Base-by-base conservation (phyloP, 2,797 vertebrate genomes). In the Borostomias antarcticus region DNA sequence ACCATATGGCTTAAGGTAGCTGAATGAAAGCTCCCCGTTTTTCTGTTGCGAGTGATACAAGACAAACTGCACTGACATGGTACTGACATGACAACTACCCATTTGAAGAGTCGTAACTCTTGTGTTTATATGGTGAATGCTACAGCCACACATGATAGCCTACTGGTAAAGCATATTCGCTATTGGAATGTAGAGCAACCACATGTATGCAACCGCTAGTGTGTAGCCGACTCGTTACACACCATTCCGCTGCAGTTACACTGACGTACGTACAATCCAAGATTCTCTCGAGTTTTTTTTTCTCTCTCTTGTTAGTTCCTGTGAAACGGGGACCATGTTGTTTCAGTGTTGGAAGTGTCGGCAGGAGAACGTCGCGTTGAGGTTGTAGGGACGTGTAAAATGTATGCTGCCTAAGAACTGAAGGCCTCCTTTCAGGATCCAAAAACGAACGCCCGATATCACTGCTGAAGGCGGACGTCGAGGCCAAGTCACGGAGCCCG, bases 191-290 rank as follows among this genome's bases (percentile, higher is more conserved):
- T 86, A 87, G 80, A 78, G 40, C 25, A 4, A 79, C 11, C 32
- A 5, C 74, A 48, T 54, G 80, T 84, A 84, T 79, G 85, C 77
- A 82, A 82, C 73, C 25, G 77, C 68, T 70, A 78, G 69, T 77
- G 74, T 76, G 77, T 33, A 45, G 40, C 40, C 11, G 17, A 45
- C 17, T n/a, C 13, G 40, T 17, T 17, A 43, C n/a, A 43, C 70
- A 80, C 73, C 68, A 47, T 75, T 62, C 71, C 70, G 68, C 81
- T 85, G 87, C 82, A 82, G 83, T n/a, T n/a, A n/a, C n/a, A n/a
- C n/a, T n/a, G n/a, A n/a, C n/a, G n/a, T n/a, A 83, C 79, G 85
- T 86, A 88, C 87, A 87, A 88, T 86, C 85, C 79, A 10, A 35
- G 79, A 79, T 72, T 45, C 64, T 65, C 66, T 70, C 47, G 62